These are phyloP conservation scores for Danio kyathit DNA, from an alignment of 2,797 vertebrate genomes.

Conservation along the genomic window DNA sequence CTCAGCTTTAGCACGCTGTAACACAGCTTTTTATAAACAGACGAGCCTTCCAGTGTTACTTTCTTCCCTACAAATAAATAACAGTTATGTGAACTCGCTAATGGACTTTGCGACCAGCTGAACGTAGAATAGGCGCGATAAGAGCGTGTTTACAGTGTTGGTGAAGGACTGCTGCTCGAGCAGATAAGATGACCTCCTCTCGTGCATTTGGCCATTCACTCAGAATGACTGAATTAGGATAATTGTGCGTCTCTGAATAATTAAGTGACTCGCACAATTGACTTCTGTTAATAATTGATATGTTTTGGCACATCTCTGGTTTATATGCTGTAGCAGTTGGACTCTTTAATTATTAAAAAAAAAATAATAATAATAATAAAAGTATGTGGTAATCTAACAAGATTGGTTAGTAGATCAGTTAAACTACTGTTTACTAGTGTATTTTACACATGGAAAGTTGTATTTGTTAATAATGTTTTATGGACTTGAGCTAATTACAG, in stretches of 20 bases:
- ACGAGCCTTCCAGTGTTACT: not conserved
- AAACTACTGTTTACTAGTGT: too few species aligned
- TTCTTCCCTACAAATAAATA: not conserved
- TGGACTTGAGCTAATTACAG: too few species aligned
- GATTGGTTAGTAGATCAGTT: too few species aligned
- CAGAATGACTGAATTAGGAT: constrained; percentile 8
- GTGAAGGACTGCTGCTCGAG: not conserved
- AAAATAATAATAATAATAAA: too few species aligned
- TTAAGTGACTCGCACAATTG: constrained; percentile 28
- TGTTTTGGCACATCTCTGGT: not conserved
- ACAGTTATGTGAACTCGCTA: not conserved
- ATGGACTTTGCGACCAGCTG: constrained; percentile 4
- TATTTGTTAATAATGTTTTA: too few species aligned
- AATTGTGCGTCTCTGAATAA: constrained; percentile 39
- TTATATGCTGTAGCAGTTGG: not conserved
- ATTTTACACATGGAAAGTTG: too few species aligned
- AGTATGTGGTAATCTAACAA: too few species aligned
- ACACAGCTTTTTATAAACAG: not conserved
- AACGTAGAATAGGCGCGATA: not conserved
- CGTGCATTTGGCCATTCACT: not conserved
- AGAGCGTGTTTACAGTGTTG: not conserved
- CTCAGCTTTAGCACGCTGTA: constrained; percentile 5
- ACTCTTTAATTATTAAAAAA: not conserved
- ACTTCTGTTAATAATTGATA: constrained; percentile 18
- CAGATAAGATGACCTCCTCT: constrained; percentile 9